phyloP scores from a whole-genome alignment of 2,113 vertebrate genomes.

The Lophochroa leadbeateri region DNA sequence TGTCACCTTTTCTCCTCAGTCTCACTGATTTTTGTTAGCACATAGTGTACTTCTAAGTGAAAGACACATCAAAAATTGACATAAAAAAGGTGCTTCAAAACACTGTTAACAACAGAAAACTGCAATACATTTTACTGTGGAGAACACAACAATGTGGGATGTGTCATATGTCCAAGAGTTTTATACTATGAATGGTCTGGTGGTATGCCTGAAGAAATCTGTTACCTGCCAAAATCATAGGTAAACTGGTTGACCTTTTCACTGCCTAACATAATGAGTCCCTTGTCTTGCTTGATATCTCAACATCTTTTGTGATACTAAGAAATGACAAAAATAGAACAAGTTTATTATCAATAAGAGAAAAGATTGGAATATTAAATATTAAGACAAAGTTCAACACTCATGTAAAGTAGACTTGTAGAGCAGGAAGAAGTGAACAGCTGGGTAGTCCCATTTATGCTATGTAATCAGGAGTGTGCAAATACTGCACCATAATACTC shows the following conservation, averaged over 20 bases:
- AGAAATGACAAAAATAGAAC: neutral
- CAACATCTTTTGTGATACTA: neutral
- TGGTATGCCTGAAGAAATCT: neutral
- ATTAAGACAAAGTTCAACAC: neutral
- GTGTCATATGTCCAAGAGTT: neutral
- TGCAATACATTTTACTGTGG: neutral
- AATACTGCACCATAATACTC: neutral
- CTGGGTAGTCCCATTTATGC: neutral
- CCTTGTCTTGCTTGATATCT: neutral
- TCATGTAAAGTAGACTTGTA: neutral
- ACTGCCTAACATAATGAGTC: neutral
- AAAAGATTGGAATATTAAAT: neutral
- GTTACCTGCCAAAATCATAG: neutral
- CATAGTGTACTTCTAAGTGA: neutral
- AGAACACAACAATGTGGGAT: neutral
- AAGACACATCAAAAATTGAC: neutral
- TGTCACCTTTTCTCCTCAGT: neutral
- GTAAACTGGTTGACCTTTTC: neutral
- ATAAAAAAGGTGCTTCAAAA: neutral
- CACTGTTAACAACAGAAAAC: neutral
- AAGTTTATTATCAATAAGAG: neutral
- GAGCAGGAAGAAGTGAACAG: neutral
- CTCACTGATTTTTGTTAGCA: constrained; percentile 7
- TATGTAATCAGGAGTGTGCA: fast-evolving
- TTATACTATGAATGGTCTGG: neutral